phyloP scores from a whole-genome alignment of 2,113 vertebrate genomes.

The Coptodon rendalli region DNA sequence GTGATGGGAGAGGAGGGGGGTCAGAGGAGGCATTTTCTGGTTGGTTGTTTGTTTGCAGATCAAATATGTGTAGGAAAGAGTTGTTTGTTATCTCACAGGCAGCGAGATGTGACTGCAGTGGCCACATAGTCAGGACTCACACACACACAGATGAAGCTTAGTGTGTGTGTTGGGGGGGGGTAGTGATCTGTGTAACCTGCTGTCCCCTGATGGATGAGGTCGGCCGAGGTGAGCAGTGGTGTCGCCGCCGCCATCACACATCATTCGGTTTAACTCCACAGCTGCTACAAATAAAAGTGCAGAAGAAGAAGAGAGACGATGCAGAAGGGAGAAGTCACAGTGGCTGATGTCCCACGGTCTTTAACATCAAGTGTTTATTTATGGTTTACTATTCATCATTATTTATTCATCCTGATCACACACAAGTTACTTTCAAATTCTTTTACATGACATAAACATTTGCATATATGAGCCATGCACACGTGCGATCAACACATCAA shows the following conservation, averaged over 20 bases:
- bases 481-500: not conserved
- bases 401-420: not conserved
- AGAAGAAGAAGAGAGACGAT: not conserved
- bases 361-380: not conserved
- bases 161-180: not conserved
- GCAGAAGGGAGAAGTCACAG: not conserved
- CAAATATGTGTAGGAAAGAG: constrained; percentile 35
- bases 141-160: not conserved
- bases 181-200: not conserved
- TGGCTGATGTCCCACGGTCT: not conserved
- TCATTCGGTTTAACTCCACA: not conserved
- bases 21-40: not conserved
- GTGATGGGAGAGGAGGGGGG: not conserved
- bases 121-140: not conserved
- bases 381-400: not conserved
- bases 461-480: not conserved
- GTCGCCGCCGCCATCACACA: not conserved
- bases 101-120: not conserved
- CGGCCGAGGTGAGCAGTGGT: not conserved
- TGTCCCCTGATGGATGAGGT: not conserved
- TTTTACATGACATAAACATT: not conserved
- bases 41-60: constrained; percentile 22
- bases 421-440: not conserved
- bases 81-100: constrained; percentile 21
- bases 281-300: not conserved